Evolutionary conservation across 2,113 vertebrate genomes (phyloP).

Genomic region (Oplegnathus fasciatus): DNA sequence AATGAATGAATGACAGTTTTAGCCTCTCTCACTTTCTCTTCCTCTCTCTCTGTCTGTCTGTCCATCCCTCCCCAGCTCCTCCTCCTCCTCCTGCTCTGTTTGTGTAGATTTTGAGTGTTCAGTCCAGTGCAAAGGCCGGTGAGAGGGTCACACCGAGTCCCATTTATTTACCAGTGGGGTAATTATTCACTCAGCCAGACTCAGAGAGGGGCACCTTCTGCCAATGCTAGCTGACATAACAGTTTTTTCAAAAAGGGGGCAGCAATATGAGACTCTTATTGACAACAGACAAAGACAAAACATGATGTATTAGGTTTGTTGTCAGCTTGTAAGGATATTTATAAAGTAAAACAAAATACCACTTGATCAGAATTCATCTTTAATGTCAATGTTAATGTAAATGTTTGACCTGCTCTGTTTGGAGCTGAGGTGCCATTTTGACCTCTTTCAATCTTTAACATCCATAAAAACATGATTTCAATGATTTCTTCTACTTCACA

Average conservation of each 20-base stretch:
- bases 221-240: constrained; percentile 40
- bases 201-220: constrained; percentile 23
- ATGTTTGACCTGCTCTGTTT: constrained; percentile 14
- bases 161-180: constrained; percentile 77
- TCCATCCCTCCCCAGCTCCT: constrained; percentile 2
- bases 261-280: background rate
- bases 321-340: background rate
- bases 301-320: rapidly evolving
- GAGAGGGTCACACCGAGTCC: constrained; percentile 33
- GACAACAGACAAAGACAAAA: background rate
- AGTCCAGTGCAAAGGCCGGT: constrained; percentile 78
- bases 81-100: constrained; percentile 48
- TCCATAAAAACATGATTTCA: background rate
- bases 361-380: background rate
- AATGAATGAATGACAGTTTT: background rate
- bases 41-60: background rate
- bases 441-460: constrained; percentile 1
- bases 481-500: background rate
- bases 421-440: background rate
- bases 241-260: background rate
- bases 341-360: background rate
- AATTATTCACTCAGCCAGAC: constrained; percentile 82
- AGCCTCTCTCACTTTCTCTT: too few species aligned
- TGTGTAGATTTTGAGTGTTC: constrained; percentile 39
- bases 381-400: background rate